Base-by-base conservation (phyloP, 2,888 invertebrate genomes). In the Lydus trimaculatus region DNA sequence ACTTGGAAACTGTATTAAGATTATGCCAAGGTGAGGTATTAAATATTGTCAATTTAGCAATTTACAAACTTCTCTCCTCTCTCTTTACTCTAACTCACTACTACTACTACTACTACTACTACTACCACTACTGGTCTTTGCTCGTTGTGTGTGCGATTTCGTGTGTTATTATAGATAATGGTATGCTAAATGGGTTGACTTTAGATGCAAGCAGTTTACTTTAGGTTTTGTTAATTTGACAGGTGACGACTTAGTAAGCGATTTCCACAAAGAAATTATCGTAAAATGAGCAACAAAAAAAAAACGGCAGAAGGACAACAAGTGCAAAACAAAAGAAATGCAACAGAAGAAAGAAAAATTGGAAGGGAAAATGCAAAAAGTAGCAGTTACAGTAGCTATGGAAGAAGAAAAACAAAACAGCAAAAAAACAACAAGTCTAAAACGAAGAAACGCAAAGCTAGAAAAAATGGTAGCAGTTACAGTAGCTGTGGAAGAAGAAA, bases 31-130 rank as follows among this genome's bases (percentile, higher is more conserved):
- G 79, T 79, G 78, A 78, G 80, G 80, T 81, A 83, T 84, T 84
- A 84, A 85, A 85, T 85, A 85, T 85, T 84, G 84, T 85, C 85
- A 84, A 85, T 85, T 84, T 84, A 84, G 85, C 85, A 85, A 84
- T 85, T 84, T 83, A 82, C 80, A 80, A 82, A 83, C 80, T 82
- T 82, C 80, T 78, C 66, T 67, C 39, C 61, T 64, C 67, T 43
- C 43, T 43, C 43, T 43, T n/a, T n/a, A 0, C 39, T 17, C 1
- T 17, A n/a, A 43, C 66, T 28, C n/a, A 52, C 59, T 11, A 33
- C 25, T 36, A 36, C 28, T 71, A 72, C 72, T 71, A 69, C 73
- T 69, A 78, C 78, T 79, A 73, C 43, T 43, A 8, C 39, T 17
- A 17, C 43, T 17, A 43, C 43, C 6, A n/a, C 5, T 43, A 43